Evolutionary conservation across 2,797 vertebrate genomes (phyloP).

Genomic region (Erethizon dorsatum): DNA sequence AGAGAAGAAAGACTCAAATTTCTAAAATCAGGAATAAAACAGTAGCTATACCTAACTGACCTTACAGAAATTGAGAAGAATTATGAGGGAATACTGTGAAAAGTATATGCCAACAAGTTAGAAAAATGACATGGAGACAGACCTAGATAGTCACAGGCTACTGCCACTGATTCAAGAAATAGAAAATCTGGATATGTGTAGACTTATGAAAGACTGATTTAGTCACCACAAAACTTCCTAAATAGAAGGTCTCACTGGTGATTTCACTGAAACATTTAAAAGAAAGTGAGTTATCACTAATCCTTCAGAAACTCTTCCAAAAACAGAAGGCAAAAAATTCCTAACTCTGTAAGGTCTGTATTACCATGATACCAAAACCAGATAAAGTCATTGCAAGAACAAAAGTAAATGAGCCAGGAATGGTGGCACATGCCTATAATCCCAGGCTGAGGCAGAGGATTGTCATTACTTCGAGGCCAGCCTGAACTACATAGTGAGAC

Average conservation of each 20-base stretch:
- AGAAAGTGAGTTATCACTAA: not conserved
- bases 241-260: not conserved
- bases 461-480: not conserved
- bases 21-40: not conserved
- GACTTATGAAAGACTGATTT: not conserved
- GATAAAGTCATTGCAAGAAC: not conserved
- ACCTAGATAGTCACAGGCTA: not conserved
- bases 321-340: not conserved
- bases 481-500: not conserved
- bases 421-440: not conserved
- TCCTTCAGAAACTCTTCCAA: not conserved
- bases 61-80: not conserved
- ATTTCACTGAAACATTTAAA: conserved; percentile 23
- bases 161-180: not conserved
- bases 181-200: not conserved
- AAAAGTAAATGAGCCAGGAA: not conserved
- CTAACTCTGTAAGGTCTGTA: not conserved
- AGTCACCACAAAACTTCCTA: not conserved
- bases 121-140: not conserved
- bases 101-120: not conserved
- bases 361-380: not conserved
- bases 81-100: not conserved
- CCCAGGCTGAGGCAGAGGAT: not conserved
- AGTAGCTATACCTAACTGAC: not conserved
- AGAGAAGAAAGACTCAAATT: not conserved